phyloP scores from a whole-genome alignment of 2,888 invertebrate species.

The Phalera bucephala region DNA sequence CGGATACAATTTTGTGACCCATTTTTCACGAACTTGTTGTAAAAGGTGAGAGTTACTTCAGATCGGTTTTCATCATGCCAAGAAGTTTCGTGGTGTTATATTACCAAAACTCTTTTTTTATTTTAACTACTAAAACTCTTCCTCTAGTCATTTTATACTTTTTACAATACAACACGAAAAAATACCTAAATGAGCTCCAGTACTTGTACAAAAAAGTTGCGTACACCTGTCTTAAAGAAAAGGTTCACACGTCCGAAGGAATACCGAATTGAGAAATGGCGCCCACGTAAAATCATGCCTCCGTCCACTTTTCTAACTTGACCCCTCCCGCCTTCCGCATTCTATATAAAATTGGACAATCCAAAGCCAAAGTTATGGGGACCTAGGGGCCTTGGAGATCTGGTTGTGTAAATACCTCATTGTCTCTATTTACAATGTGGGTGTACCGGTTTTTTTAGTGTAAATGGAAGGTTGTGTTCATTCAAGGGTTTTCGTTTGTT shows the following conservation, averaged over 20 bases:
- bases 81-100: too few species aligned
- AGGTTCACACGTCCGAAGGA: slow-evolving; percentile 51
- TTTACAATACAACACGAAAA: too few species aligned
- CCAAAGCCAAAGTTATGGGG: slow-evolving; percentile 26
- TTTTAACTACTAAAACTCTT: too few species aligned
- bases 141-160: too few species aligned
- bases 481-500: slow-evolving; percentile 34
- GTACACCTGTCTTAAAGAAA: slow-evolving; percentile 32
- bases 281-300: slow-evolving; percentile 49
- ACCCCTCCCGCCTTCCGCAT: slow-evolving; percentile 33
- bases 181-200: too few species aligned
- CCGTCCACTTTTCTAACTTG: slow-evolving; percentile 20
- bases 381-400: slow-evolving; percentile 35
- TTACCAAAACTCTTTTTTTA: too few species aligned
- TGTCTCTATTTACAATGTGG: slow-evolving; percentile 61
- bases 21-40: too few species aligned
- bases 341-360: slow-evolving; percentile 23
- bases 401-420: slow-evolving; percentile 57
- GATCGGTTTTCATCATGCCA: too few species aligned
- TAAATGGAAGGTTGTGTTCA: slow-evolving; percentile 37
- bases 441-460: slow-evolving; percentile 63
- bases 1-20: too few species aligned
- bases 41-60: too few species aligned
- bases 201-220: slow-evolving; percentile 15
- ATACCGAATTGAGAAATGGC: slow-evolving; percentile 51